Evolutionary conservation across 2,113 vertebrate species (phyloP).

Genomic region (Ardeotis arabs): DNA sequence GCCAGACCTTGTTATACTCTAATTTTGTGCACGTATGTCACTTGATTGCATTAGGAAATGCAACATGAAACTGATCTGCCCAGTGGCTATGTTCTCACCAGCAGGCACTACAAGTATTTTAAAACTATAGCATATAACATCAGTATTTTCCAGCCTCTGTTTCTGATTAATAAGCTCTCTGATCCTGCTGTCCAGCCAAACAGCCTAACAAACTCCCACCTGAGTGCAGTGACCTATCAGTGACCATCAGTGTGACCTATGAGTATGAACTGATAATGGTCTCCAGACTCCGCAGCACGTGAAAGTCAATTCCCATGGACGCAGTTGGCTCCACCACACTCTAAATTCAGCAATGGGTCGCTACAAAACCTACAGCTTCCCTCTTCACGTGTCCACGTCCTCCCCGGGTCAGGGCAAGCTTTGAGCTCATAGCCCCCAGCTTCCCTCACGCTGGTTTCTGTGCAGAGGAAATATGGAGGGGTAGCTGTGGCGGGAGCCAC

Average conservation of each 20-base stretch:
- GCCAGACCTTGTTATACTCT: neutral
- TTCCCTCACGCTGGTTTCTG: neutral
- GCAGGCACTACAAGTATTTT: neutral
- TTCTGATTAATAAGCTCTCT: neutral
- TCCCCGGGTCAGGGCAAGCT: neutral
- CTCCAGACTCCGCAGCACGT: neutral
- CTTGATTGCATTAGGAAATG: neutral
- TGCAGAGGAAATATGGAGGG: neutral
- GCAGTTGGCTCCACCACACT: neutral
- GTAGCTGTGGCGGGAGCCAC: neutral
- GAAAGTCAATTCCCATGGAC: neutral
- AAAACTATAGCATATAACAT: neutral
- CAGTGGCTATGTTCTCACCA: neutral
- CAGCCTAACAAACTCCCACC: neutral
- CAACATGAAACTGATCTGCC: neutral
- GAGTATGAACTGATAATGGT: neutral
- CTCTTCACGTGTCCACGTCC: neutral
- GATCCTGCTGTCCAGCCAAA: neutral
- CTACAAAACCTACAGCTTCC: neutral
- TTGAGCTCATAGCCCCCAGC: neutral
- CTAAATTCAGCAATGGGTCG: neutral
- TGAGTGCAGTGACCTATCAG: accelerated
- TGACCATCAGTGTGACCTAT: neutral
- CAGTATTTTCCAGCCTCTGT: neutral
- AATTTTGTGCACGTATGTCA: neutral